Conservation (phyloP, 2,113 vertebrate genomes). For the Sterna hirundo region DNA sequence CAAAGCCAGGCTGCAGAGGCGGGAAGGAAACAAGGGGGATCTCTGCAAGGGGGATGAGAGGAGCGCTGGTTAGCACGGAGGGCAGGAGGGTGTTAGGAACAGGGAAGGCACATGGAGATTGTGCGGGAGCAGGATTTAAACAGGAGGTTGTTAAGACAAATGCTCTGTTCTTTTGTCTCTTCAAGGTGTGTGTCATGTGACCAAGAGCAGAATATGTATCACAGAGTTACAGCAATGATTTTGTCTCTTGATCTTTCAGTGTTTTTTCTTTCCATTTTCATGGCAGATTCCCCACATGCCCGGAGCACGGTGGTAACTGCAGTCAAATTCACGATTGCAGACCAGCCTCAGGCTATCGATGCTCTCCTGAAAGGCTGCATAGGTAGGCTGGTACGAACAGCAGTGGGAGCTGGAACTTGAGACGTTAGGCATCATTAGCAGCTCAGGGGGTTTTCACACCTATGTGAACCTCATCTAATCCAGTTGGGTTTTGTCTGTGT, state of each 20-base stretch:
- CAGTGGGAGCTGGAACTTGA: neutral
- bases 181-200: rapidly evolving
- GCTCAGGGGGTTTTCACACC: neutral
- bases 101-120: neutral
- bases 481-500: neutral
- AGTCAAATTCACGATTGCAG: conserved; percentile 90
- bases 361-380: conserved; percentile 86
- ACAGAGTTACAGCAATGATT: neutral
- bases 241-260: neutral
- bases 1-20: neutral
- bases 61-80: neutral
- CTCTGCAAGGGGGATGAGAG: neutral
- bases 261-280: neutral
- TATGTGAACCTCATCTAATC: neutral
- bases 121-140: neutral
- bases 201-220: neutral
- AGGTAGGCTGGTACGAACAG: conserved; percentile 67
- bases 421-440: neutral
- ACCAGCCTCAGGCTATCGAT: conserved; percentile 88
- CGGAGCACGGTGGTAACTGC: conserved; percentile 91
- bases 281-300: conserved; percentile 82
- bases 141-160: neutral
- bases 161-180: neutral
- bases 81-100: neutral
- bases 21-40: neutral